Evolutionary conservation across 1,140 invertebrate genomes (phyloP).

Genomic region (Bacillus rossius): DNA sequence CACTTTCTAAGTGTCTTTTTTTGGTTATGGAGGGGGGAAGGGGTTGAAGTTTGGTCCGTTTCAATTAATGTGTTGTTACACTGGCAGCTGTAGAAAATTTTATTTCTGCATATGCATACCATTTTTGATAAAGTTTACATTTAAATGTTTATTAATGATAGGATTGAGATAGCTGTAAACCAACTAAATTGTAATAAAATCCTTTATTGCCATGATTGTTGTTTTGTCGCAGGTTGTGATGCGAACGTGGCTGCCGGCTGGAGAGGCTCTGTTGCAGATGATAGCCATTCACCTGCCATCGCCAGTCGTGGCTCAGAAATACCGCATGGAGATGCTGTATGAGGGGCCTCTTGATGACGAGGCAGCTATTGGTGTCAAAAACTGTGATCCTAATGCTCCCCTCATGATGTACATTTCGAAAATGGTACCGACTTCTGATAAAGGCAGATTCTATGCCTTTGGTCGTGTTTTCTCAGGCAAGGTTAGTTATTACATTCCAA

Average conservation of each 20-base stretch:
- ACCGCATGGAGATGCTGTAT: slow-evolving; percentile 99
- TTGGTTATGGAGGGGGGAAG: no score
- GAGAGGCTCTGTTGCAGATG: slow-evolving; percentile 99
- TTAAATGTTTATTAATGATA: no score
- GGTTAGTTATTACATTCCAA: no score
- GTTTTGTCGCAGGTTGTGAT: slow-evolving; percentile 70
- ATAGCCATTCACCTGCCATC: slow-evolving; percentile 99
- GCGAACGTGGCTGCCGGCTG: slow-evolving; percentile 98
- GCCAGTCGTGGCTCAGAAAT: slow-evolving; percentile 97
- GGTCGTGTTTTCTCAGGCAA: slow-evolving; percentile 99
- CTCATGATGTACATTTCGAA: slow-evolving; percentile 99
- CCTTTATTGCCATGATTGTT: no score
- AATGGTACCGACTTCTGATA: slow-evolving; percentile 99
- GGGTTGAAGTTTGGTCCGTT: no score
- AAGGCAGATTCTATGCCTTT: slow-evolving; percentile 99
- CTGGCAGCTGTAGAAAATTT: no score
- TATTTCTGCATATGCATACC: no score
- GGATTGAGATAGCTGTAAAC: no score
- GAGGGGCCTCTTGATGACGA: slow-evolving; percentile 98
- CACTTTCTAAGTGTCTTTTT: no score
- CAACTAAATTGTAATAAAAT: no score
- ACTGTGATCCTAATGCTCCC: slow-evolving; percentile 92
- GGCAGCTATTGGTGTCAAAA: slow-evolving; percentile 86
- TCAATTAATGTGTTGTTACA: no score
- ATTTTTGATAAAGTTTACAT: no score